Percentiles rank a stretch among this genome's conserved stretches.
These are phyloP conservation scores for Myotis yumanensis DNA, from an alignment of 2,113 vertebrate genomes.

Conservation along the genomic window DNA sequence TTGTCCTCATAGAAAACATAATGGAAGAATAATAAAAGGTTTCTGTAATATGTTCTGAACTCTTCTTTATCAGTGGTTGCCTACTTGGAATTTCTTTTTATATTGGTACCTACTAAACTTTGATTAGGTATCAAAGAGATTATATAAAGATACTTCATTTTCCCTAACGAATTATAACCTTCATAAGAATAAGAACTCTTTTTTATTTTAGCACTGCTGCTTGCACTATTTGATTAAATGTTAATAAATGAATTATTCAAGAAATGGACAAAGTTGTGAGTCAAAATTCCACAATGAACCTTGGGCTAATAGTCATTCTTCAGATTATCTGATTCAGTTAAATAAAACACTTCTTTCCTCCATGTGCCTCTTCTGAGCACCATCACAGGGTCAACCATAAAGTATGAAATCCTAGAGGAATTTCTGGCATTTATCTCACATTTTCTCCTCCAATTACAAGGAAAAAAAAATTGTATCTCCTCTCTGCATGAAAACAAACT, in stretches of 20 bases:
- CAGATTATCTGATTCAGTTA: not conserved
- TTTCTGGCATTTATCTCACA: not conserved
- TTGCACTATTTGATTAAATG: not conserved
- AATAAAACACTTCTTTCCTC: not conserved
- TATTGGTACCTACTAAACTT: not conserved
- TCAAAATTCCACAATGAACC: not conserved
- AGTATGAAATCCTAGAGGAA: not conserved
- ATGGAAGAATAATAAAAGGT: not conserved
- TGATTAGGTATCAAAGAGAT: not conserved
- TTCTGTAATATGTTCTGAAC: not conserved
- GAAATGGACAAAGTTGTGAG: not conserved
- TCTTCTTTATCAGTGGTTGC: not conserved
- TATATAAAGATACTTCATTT: not conserved
- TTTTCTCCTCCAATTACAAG: not conserved
- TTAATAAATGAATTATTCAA: not conserved
- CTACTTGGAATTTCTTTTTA: not conserved
- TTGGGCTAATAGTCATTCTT: not conserved
- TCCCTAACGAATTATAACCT: not conserved
- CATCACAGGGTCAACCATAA: not conserved
- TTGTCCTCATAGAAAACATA: not conserved
- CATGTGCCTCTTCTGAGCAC: not conserved
- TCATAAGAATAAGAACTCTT: not conserved
- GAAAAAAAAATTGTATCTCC: not conserved
- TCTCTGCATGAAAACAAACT: not conserved
- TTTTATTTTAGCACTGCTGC: not conserved